phyloP scores from a whole-genome alignment of 30 jellyfish, hydroid and myxozoan species.

The Euphysa ruthae region DNA sequence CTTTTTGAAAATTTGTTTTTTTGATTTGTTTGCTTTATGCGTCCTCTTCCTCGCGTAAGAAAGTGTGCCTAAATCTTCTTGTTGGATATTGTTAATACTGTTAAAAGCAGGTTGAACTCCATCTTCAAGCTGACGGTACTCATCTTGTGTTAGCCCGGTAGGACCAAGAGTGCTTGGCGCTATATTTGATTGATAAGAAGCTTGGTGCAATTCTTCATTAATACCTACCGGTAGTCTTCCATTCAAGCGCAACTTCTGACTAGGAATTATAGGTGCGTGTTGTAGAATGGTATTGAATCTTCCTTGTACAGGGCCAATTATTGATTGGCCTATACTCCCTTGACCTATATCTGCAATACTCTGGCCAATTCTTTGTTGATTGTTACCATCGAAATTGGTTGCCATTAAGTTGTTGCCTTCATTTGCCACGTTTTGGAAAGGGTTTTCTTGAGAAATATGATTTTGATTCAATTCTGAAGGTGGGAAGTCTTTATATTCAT shows the following conservation, averaged over 20 bases:
- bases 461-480: not conserved
- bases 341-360: not conserved
- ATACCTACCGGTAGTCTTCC: no score
- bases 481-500: slow-evolving; percentile 8
- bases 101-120: not conserved
- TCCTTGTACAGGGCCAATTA: not conserved
- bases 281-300: not conserved
- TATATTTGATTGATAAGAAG: not conserved
- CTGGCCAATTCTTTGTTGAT: not conserved
- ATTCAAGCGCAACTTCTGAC: no score
- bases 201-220: not conserved
- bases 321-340: not conserved
- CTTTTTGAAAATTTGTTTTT: not conserved
- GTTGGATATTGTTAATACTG: not conserved
- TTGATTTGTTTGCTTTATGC: not conserved
- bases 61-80: not conserved
- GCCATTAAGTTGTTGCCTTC: no score
- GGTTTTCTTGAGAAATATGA: not conserved
- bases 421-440: no score
- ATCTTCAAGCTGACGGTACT: not conserved
- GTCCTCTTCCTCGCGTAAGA: slow-evolving; percentile 14
- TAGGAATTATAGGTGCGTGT: no score
- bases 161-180: not conserved
- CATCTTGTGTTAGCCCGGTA: not conserved
- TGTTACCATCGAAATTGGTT: not conserved